A percentile compares a stretch with the other conserved stretches of the same genome.
phyloP scores from a whole-genome alignment of 2,797 vertebrate species.

The Siniperca undulata region DNA sequence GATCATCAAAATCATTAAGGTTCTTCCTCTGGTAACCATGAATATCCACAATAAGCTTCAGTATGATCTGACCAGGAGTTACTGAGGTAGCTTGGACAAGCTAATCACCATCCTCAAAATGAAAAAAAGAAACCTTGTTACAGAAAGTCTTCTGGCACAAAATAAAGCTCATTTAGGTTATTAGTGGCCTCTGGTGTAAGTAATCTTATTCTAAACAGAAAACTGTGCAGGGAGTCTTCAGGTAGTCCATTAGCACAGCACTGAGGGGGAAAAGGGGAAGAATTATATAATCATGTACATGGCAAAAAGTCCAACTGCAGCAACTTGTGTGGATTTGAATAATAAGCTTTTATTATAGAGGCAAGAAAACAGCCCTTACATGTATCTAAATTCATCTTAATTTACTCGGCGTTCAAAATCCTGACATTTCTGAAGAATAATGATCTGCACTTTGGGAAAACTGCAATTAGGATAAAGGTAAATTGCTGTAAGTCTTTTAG shows the following conservation, averaged over 20 bases:
- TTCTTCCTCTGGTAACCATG: neutral
- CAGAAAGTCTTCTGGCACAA: slow-evolving; percentile 19
- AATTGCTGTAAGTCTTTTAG: neutral
- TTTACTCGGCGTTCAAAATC: slow-evolving; percentile 17
- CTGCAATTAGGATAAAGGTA: neutral
- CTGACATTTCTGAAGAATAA: slow-evolving; percentile 19
- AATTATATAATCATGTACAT: slow-evolving; percentile 27
- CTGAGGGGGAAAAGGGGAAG: slow-evolving; percentile 12
- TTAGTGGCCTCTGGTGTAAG: slow-evolving; percentile 53
- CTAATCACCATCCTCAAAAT: slow-evolving; percentile 8
- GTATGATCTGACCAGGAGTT: neutral
- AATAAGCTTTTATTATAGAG: slow-evolving; percentile 28
- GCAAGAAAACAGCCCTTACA: neutral
- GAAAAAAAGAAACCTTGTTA: neutral
- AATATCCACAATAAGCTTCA: neutral
- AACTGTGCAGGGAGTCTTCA: slow-evolving; percentile 45
- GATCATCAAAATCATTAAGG: neutral
- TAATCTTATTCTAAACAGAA: slow-evolving; percentile 44
- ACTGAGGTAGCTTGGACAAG: neutral
- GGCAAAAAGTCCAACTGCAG: slow-evolving; percentile 27
- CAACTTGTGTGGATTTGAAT: slow-evolving; percentile 38
- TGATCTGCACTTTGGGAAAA: slow-evolving; percentile 8
- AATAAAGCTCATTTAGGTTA: slow-evolving; percentile 44
- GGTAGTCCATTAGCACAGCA: slow-evolving; percentile 52
- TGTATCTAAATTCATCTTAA: slow-evolving; percentile 31